A percentile compares a stretch with the other conserved stretches of the same genome.
phyloP scores from a whole-genome alignment of 1,140 invertebrate genomes.

The Cherax destructor region DNA sequence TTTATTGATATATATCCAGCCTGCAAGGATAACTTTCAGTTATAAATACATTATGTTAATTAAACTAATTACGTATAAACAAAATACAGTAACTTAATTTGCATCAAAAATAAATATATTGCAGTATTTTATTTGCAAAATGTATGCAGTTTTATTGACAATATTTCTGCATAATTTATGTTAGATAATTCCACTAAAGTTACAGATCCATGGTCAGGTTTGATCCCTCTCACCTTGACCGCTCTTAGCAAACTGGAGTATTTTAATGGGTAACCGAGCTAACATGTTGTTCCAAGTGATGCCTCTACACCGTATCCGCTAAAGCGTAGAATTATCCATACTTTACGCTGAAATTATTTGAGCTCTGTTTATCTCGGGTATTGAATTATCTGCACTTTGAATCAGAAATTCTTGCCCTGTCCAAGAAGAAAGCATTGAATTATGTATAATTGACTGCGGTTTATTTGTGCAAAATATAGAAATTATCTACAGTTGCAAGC shows the following conservation, averaged over 20 bases:
- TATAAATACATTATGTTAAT: too few relatives aligned
- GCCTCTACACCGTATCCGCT: not conserved
- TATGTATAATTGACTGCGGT: not conserved
- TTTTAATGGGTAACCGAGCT: not conserved
- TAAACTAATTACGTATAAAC: too few relatives aligned
- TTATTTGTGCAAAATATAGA: slow-evolving; percentile 4
- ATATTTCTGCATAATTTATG: too few relatives aligned
- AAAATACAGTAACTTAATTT: too few relatives aligned
- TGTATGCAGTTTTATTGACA: too few relatives aligned
- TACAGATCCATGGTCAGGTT: too few relatives aligned
- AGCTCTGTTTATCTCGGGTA: not conserved
- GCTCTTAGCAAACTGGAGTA: not conserved
- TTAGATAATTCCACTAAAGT: too few relatives aligned
- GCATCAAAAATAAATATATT: too few relatives aligned
- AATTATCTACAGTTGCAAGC: not conserved
- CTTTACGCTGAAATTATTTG: not conserved
- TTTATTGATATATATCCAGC: too few relatives aligned
- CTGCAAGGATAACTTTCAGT: too few relatives aligned
- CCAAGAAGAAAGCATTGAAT: not conserved
- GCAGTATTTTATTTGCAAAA: too few relatives aligned
- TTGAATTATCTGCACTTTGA: not conserved
- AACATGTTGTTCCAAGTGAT: not conserved
- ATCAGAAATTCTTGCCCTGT: not conserved
- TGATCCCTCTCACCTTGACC: too few relatives aligned
- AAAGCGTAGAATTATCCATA: not conserved